These are phyloP conservation scores for Bimastos eiseni DNA, from an alignment of 2,888 invertebrate genomes.

Conservation along the genomic window DNA sequence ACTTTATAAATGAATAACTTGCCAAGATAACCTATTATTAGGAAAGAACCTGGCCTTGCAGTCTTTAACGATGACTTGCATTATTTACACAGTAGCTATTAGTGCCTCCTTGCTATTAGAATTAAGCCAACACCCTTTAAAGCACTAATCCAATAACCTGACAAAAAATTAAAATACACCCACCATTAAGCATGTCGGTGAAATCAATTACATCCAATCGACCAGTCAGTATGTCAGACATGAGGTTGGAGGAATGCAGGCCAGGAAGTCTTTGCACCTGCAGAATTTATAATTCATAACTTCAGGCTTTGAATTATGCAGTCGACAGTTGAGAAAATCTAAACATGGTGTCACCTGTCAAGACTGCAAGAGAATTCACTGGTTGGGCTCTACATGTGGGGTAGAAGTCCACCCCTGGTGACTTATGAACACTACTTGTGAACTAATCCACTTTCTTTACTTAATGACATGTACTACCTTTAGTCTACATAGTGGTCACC, in stretches of 20 bases:
- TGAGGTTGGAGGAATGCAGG: slow-evolving; percentile 60
- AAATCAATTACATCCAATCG: slow-evolving; percentile 59
- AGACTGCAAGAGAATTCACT: too few species aligned
- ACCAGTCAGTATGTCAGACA: slow-evolving; percentile 61
- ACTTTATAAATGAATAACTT: neutral
- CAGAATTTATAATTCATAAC: neutral
- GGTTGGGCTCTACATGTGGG: too few species aligned
- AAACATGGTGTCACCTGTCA: neutral
- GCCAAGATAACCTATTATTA: neutral
- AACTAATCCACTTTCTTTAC: too few species aligned
- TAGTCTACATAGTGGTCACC: too few species aligned
- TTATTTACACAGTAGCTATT: too few species aligned
- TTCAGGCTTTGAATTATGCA: neutral
- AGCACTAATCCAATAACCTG: neutral
- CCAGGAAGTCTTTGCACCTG: slow-evolving; percentile 60
- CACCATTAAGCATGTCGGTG: slow-evolving; percentile 59
- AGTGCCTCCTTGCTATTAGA: too few species aligned
- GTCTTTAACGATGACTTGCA: too few species aligned
- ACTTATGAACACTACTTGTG: too few species aligned
- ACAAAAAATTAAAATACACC: slow-evolving; percentile 29
- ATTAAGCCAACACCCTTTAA: neutral
- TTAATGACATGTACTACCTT: too few species aligned
- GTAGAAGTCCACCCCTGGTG: too few species aligned
- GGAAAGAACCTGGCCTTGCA: neutral
- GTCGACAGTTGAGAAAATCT: neutral